Conservation (phyloP, 1,140 invertebrate genomes). For the Popillia japonica region DNA sequence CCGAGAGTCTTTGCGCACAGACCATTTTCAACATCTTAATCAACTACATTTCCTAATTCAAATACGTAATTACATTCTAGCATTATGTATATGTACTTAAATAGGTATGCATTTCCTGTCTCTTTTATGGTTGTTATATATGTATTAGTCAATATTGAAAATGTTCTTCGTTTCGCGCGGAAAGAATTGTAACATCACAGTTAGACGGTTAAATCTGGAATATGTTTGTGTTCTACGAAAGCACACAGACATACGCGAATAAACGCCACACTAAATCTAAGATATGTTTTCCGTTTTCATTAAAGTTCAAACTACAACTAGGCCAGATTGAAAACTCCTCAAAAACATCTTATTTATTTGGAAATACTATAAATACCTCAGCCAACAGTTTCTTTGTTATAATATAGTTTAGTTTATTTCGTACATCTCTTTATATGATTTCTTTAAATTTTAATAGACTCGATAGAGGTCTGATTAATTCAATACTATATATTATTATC, state of each 20-base stretch:
- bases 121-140: not conserved
- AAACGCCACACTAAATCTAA: slow-evolving; percentile 43
- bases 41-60: slow-evolving; percentile 35
- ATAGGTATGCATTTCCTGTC: not conserved
- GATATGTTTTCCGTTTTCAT: slow-evolving; percentile 44
- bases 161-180: slow-evolving; percentile 41
- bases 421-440: slow-evolving; percentile 36
- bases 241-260: slow-evolving; percentile 41
- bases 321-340: slow-evolving; percentile 50
- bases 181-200: slow-evolving; percentile 54
- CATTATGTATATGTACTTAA: not conserved
- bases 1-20: slow-evolving; percentile 47
- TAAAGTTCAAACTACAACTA: slow-evolving; percentile 41
- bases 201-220: slow-evolving; percentile 55
- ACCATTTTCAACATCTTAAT: slow-evolving; percentile 39
- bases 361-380: slow-evolving; percentile 51
- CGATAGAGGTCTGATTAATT: slow-evolving; percentile 24
- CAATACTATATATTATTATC: slow-evolving; percentile 22
- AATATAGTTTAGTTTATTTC: slow-evolving; percentile 29
- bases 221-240: slow-evolving; percentile 49
- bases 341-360: slow-evolving; percentile 47
- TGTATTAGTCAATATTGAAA: slow-evolving; percentile 42
- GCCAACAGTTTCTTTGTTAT: slow-evolving; percentile 45
- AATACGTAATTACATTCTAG: slow-evolving; percentile 20
- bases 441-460: slow-evolving; percentile 36